Base-by-base conservation (phyloP, 2,797 vertebrate species). In the Chloroceryle amazona region DNA sequence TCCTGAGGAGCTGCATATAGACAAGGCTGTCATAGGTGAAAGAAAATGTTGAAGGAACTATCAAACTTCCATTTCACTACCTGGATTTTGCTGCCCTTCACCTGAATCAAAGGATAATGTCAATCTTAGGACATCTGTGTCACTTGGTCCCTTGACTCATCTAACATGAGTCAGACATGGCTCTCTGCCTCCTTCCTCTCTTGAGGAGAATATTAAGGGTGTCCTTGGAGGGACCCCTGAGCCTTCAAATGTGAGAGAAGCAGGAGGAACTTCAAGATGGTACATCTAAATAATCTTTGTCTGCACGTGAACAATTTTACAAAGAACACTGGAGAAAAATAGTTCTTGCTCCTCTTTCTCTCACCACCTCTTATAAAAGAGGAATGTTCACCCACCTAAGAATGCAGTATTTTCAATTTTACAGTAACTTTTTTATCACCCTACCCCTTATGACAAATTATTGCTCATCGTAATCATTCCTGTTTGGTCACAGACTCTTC, bases 371-470 rank as follows among this genome's bases (percentile, higher is more conserved):
- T 31, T 62, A 16, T 16, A 49, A 17, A 5, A 29, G 23, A 93
- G 22, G 39, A 1, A 3, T 76, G 46, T 92, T 44, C 46, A 52
- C 14, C 14, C 5, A 10, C 17, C 4, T 37, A 83, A 29, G 31
- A 41, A 35, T 35, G 31, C 17, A 60, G 2, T 33, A 66, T 41
- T 76, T 93, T 58, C 11, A 63, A 39, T 65, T 82, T 73, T 63
- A 29, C 17, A 19, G 23, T 23, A 42, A 18, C 0, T 10, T 49
- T 63, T 21, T 65, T 11, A 0, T 4, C 13, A 3, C 9, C 21
- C 6, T 26, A 28, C 13, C 6, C 13, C 7, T 2, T 35, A 23
- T 58, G 60, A 60, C 18, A 87, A 66, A 62, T 80, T 55, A 8
- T 86, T 92, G 23, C 52, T 90, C 55, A 35, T 81, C 6, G 10